These are phyloP conservation scores for Cyprinus carpio DNA, from an alignment of 2,113 vertebrate species.

Conservation along the genomic window DNA sequence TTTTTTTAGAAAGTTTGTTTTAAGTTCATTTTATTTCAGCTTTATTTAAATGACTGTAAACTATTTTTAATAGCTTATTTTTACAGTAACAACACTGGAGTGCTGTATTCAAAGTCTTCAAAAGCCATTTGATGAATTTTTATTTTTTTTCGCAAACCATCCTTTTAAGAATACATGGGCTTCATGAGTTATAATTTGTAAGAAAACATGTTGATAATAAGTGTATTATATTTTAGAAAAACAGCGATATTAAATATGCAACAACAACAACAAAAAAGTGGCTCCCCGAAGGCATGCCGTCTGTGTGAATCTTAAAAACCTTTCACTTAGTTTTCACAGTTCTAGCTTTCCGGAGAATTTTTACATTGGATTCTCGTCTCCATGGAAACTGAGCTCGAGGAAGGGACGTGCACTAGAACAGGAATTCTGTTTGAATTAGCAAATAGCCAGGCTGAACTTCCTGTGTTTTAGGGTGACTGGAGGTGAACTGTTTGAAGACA, in stretches of 20 bases:
- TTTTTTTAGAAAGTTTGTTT: too few species aligned
- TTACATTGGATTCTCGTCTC: slow-evolving; percentile 42
- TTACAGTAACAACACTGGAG: neutral
- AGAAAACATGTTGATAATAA: neutral
- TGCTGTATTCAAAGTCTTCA: neutral
- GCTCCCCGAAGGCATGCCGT: too few species aligned
- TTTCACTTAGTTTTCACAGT: neutral
- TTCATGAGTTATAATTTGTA: neutral
- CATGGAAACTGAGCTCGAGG: slow-evolving; percentile 51
- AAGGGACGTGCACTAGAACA: neutral
- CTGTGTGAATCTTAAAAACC: neutral
- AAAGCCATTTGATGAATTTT: neutral
- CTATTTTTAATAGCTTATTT: too few species aligned
- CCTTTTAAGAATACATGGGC: neutral
- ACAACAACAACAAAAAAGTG: too few species aligned
- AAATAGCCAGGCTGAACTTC: slow-evolving; percentile 23
- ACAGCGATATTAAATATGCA: too few species aligned
- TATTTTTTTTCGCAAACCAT: neutral
- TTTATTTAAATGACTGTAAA: too few species aligned
- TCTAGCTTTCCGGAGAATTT: neutral
- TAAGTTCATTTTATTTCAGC: too few species aligned
- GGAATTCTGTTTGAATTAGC: slow-evolving; percentile 25
- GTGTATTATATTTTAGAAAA: too few species aligned
- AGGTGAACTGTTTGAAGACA: slow-evolving; percentile 80
- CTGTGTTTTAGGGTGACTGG: slow-evolving; percentile 73